These are phyloP conservation scores for Germaria angustata DNA, from an alignment of 2,888 invertebrate species.

Conservation along the genomic window DNA sequence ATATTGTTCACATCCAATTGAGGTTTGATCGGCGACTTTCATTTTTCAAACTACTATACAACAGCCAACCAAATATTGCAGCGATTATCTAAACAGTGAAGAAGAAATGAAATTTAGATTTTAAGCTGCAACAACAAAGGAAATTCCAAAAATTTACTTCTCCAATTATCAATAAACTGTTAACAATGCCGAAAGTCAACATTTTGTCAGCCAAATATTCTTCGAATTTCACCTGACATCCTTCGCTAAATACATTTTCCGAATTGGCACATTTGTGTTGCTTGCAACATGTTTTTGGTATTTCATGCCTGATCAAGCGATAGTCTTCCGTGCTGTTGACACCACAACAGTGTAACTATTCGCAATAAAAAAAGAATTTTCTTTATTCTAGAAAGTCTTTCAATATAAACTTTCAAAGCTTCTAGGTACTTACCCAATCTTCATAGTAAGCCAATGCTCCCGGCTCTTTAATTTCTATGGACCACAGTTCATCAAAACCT, in stretches of 20 bases:
- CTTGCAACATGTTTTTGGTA: slow-evolving; percentile 73
- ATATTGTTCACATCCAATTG: slow-evolving; percentile 73
- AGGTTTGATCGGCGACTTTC: slow-evolving; percentile 73
- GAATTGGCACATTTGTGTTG: slow-evolving; percentile 70
- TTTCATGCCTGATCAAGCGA: slow-evolving; percentile 71
- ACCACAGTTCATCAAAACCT: slow-evolving; percentile 75
- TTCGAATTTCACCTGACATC: slow-evolving; percentile 74
- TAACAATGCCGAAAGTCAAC: slow-evolving; percentile 73
- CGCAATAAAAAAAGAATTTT: neutral
- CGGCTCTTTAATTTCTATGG: slow-evolving; percentile 70
- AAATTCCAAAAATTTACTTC: slow-evolving; percentile 69
- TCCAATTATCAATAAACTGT: slow-evolving; percentile 73
- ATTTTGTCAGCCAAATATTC: slow-evolving; percentile 74
- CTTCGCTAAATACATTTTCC: slow-evolving; percentile 69
- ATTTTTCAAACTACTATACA: slow-evolving; percentile 73
- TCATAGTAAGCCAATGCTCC: slow-evolving; percentile 75
- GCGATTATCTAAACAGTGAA: slow-evolving; percentile 69
- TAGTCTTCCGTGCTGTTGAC: slow-evolving; percentile 74
- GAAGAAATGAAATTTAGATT: neutral
- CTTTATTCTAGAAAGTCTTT: neutral
- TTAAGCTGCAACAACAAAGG: neutral
- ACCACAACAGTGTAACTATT: slow-evolving; percentile 75
- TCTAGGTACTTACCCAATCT: slow-evolving; percentile 69
- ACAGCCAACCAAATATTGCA: slow-evolving; percentile 72
- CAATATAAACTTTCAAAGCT: neutral